Evolutionary conservation across 2,888 invertebrate species (phyloP).

Genomic region (Hetaerina titia): DNA sequence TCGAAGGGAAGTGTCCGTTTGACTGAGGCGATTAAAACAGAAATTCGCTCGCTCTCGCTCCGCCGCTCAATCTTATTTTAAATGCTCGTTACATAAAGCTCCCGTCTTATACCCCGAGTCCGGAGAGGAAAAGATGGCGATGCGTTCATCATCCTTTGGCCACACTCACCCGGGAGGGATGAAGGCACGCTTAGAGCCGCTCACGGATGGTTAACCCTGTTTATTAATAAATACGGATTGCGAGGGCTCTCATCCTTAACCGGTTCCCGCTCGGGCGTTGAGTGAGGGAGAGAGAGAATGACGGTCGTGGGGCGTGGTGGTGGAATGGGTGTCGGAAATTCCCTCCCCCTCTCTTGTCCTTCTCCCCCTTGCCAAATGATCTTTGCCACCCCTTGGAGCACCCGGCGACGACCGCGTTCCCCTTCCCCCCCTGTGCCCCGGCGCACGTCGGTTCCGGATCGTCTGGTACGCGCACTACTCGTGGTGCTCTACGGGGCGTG

Average conservation of each 20-base stretch:
- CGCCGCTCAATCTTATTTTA: background rate
- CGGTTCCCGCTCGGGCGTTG: background rate
- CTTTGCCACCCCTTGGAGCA: background rate
- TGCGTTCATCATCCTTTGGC: background rate
- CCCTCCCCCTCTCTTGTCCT: background rate
- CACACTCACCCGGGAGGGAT: background rate
- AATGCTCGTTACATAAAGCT: conserved; percentile 3
- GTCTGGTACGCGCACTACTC: too few relatives aligned
- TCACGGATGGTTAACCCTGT: conserved; percentile 16
- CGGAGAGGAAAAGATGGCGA: background rate
- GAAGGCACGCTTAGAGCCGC: background rate
- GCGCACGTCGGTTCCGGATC: too few relatives aligned
- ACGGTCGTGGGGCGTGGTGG: background rate
- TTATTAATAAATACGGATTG: conserved; percentile 37
- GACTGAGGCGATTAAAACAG: background rate
- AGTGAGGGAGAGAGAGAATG: background rate
- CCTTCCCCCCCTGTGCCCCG: too few relatives aligned
- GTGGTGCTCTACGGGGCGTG: too few relatives aligned
- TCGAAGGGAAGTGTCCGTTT: background rate
- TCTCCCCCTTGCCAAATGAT: background rate
- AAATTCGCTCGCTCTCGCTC: background rate
- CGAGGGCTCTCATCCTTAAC: background rate
- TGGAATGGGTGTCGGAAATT: background rate
- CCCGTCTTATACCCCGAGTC: background rate
- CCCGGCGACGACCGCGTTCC: too few relatives aligned